Conservation (phyloP, 1,140 invertebrate genomes). For the Limonius californicus region DNA sequence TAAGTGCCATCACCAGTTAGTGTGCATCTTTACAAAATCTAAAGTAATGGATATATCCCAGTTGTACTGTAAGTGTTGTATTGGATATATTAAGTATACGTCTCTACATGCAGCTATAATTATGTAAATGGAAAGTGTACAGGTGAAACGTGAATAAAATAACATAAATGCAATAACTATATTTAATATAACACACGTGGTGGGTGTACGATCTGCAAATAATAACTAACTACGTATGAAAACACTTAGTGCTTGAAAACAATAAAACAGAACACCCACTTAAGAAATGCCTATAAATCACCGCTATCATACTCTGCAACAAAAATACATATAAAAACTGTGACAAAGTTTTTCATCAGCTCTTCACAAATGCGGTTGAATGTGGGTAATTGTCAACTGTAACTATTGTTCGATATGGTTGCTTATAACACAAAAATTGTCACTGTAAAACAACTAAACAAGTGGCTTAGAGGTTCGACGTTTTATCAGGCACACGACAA, state of each 20-base stretch:
- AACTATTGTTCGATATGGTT: slow-evolving; percentile 44
- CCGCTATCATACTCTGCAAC: slow-evolving; percentile 24
- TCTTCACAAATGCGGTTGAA: slow-evolving; percentile 44
- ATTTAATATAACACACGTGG: slow-evolving; percentile 9
- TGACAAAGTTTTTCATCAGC: slow-evolving; percentile 10
- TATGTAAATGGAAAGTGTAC: slow-evolving; percentile 13
- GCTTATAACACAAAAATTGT: slow-evolving; percentile 30
- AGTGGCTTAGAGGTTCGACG: slow-evolving; percentile 23
- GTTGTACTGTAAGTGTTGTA: slow-evolving; percentile 40
- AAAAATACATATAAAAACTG: slow-evolving; percentile 15
- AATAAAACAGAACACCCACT: slow-evolving; percentile 3
- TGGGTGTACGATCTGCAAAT: neutral
- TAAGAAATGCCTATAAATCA: slow-evolving; percentile 22
- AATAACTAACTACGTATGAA: slow-evolving; percentile 8
- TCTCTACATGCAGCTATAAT: slow-evolving; percentile 3
- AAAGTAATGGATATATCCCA: slow-evolving; percentile 41
- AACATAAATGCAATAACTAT: slow-evolving; percentile 4
- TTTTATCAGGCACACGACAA: slow-evolving; percentile 42
- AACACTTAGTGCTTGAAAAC: neutral
- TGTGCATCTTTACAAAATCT: slow-evolving; percentile 44
- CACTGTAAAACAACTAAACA: slow-evolving; percentile 22
- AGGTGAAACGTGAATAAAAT: slow-evolving; percentile 9
- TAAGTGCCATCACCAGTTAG: slow-evolving; percentile 46
- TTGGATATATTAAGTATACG: slow-evolving; percentile 17
- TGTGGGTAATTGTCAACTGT: slow-evolving; percentile 42